Conservation (phyloP, 2,113 vertebrate genomes). For the Blennius ocellaris region DNA sequence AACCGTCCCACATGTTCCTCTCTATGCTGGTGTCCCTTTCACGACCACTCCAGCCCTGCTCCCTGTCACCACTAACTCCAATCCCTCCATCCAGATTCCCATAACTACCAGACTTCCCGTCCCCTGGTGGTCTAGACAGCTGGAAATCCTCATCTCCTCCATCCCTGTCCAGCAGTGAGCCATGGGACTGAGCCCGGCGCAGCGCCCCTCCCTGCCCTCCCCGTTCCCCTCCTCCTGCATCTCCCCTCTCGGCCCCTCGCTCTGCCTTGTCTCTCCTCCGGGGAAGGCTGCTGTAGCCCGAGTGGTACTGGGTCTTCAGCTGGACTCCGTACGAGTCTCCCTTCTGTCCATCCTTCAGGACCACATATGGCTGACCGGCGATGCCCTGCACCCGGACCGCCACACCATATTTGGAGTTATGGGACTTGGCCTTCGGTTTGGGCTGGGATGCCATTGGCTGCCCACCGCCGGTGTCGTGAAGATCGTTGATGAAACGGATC, state of each 20-base stretch:
- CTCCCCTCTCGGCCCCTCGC: conserved; percentile 16
- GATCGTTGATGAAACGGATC: conserved; percentile 93
- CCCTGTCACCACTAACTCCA: conserved; percentile 57
- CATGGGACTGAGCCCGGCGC: conserved; percentile 88
- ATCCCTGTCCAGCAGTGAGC: conserved; percentile 84
- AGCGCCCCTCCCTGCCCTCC: conserved; percentile 72
- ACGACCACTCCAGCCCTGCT: not conserved
- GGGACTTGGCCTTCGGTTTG: conserved; percentile 44
- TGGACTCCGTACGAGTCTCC: conserved; percentile 92
- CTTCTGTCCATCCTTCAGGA: conserved; percentile 91
- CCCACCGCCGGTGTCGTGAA: conserved; percentile 69
- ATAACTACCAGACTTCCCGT: conserved; percentile 80
- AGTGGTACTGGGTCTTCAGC: conserved; percentile 68
- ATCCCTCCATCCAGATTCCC: conserved; percentile 68
- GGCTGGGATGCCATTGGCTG: conserved; percentile 42
- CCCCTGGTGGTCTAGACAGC: conserved; percentile 79
- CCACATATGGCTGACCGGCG: conserved; percentile 93
- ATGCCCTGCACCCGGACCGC: conserved; percentile 95
- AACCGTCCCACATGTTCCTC: conserved; percentile 44
- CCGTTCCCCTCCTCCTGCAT: conserved; percentile 46
- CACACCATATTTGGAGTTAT: conserved; percentile 88
- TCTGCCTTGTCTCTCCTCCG: conserved; percentile 61
- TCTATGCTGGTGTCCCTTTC: conserved; percentile 45
- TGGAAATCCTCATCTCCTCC: conserved; percentile 66
- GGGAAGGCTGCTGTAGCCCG: conserved; percentile 77